phyloP scores from a whole-genome alignment of 2,113 vertebrate species.

The Pachypanchax playfairii region DNA sequence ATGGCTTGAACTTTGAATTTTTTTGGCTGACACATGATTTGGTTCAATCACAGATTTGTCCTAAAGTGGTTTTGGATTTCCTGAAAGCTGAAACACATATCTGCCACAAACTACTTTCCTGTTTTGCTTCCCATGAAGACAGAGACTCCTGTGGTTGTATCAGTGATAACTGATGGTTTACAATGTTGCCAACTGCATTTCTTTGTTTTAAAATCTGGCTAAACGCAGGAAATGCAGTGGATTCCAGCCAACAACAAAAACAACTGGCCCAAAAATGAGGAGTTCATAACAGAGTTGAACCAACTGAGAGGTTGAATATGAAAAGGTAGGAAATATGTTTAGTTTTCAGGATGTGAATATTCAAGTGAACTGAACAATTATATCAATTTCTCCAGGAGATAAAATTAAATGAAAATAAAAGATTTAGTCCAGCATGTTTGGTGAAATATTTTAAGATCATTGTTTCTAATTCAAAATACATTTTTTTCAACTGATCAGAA shows the following conservation, averaged over 20 bases:
- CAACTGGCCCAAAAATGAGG: conserved; percentile 1
- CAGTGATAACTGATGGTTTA: not conserved
- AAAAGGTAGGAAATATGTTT: not conserved
- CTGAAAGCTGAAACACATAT: conserved; percentile 37
- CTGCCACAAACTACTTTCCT: conserved; percentile 33
- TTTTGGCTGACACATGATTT: conserved; percentile 14
- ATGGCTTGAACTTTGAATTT: conserved; percentile 30
- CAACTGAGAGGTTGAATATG: not conserved
- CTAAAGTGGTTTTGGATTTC: conserved; percentile 58
- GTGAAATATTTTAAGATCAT: no score
- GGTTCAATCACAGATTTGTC: conserved; percentile 25
- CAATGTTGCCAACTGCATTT: conserved; percentile 16
- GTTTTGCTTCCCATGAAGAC: conserved; percentile 23
- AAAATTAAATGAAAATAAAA: not conserved
- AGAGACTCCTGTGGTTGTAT: conserved; percentile 19
- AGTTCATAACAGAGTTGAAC: conserved; percentile 4
- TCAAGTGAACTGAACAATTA: not conserved
- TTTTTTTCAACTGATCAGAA: no score
- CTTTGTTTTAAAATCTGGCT: conserved; percentile 34
- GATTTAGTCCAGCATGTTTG: not conserved
- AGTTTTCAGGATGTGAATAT: not conserved
- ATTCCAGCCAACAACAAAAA: conserved; percentile 10
- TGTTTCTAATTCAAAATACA: no score
- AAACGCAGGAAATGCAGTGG: conserved; percentile 10
- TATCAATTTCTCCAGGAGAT: not conserved